Evolutionary conservation across 1,140 invertebrate species (phyloP), one percentile per base, ranked within the genome.

Genomic region (Trissolcus basalis): DNA sequence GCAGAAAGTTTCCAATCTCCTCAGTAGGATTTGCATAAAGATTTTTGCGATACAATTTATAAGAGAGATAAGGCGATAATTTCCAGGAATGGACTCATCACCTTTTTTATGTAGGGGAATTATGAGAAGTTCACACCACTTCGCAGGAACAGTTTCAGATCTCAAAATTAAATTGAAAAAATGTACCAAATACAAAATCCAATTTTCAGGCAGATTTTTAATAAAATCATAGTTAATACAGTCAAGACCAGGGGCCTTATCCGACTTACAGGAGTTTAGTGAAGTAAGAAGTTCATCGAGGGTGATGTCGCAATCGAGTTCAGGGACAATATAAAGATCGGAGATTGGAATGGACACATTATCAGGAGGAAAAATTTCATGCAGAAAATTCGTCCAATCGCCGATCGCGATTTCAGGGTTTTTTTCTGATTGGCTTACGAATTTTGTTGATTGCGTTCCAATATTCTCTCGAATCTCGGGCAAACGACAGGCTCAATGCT

Each of bases 11-110:
- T 53, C 50, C 0, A 53, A 4, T 33, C 50, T 53, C 13, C 13
- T 53, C 6, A 39, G 35, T 5, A 53, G 8, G 39, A 39, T 39
- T 6, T 53, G 50, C 50, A 53, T 63, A 16, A 63, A 63, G 4
- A 53, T 15, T 35, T 63, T 63, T 9, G 59, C 10, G 0, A 63
- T 53, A 11, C 48, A 45, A 11, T 63, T 61, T 3, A 61, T 36
- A 1, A 61, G 36, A 41, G 58, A 61, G 4, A 61, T 61, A 1
- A 61, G 32, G 0, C 59, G 12, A 19, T 63, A 63, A n/a, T 53
- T 63, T 0, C 5, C 9, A 3, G 51, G 51, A 3, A 2, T 13
- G 10, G 51, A 16, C 1, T 41, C 51, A 14, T 41, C 35, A 9
- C 51, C 51, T 16, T 54, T 54, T 19, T 54, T 54, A 16, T 54